Evolutionary conservation across 23 tunicate species (phyloP).

Genomic region (Styela clava): DNA sequence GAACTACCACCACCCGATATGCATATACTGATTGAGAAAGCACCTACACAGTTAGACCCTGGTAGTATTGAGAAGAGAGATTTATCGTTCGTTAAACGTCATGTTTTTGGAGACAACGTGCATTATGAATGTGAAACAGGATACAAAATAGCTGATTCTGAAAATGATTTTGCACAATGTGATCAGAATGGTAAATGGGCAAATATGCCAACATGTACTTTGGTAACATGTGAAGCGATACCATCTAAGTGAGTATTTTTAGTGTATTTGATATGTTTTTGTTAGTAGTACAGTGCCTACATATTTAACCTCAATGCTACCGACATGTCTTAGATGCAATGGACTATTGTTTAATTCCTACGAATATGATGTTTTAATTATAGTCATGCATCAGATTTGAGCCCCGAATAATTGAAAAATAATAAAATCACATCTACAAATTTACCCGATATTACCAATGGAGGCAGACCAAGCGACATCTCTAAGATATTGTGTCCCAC

Average conservation of each 20-base stretch:
- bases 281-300: not conserved
- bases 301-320: no score
- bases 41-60: not conserved
- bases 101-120: conserved; percentile 4
- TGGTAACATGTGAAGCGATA: conserved; percentile 24
- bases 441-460: no score
- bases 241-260: conserved; percentile 6
- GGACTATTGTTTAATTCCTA: no score
- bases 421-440: no score
- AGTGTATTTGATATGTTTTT: not conserved
- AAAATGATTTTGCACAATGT: not conserved
- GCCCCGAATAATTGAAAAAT: no score
- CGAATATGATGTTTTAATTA: no score
- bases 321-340: no score
- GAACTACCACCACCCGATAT: not conserved
- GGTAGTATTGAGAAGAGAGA: not conserved
- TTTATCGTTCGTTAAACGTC: not conserved
- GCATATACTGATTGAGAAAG: not conserved
- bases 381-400: no score
- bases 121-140: conserved; percentile 13
- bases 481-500: no score
- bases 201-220: conserved; percentile 4
- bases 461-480: no score
- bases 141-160: not conserved
- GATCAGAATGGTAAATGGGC: conserved; percentile 14